A percentile compares a stretch with the other conserved stretches of the same genome.
Evolutionary conservation across 2,797 vertebrate species (phyloP).

Genomic region (Pampus argenteus): DNA sequence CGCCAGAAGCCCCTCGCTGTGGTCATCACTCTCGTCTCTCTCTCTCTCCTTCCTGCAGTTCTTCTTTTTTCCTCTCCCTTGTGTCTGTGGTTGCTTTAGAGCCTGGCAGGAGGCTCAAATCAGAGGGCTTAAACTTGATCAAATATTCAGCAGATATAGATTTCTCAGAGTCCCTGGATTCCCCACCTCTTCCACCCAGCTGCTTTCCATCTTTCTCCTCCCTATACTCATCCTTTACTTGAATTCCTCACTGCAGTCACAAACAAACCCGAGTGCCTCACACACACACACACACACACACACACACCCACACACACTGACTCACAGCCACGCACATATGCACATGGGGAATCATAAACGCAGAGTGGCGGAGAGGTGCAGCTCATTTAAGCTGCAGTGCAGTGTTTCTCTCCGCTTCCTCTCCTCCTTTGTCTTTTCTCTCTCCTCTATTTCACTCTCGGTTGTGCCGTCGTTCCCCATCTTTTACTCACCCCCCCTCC

Average conservation of each 20-base stretch:
- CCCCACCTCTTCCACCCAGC: slow-evolving; percentile 64
- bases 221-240: neutral
- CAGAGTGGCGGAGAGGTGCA: slow-evolving; percentile 58
- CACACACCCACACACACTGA: neutral
- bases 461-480: slow-evolving; percentile 48
- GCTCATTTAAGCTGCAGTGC: slow-evolving; percentile 75
- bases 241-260: slow-evolving; percentile 39
- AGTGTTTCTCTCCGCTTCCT: slow-evolving; percentile 58
- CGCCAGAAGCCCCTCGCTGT: slow-evolving; percentile 34
- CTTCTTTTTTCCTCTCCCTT: slow-evolving; percentile 50
- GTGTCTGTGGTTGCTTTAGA: slow-evolving; percentile 55
- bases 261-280: slow-evolving; percentile 46
- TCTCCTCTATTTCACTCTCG: slow-evolving; percentile 62
- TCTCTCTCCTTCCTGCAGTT: slow-evolving; percentile 32
- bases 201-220: slow-evolving; percentile 43
- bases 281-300: neutral
- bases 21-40: slow-evolving; percentile 39
- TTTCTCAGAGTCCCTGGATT: slow-evolving; percentile 77
- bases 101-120: slow-evolving; percentile 75
- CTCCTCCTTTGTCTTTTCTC: slow-evolving; percentile 60
- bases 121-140: slow-evolving; percentile 79
- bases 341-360: slow-evolving; percentile 59
- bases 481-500: slow-evolving; percentile 18
- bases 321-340: slow-evolving; percentile 35
- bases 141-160: slow-evolving; percentile 85